Conservation (phyloP, 2,113 vertebrate species). For the Podiceps cristatus region DNA sequence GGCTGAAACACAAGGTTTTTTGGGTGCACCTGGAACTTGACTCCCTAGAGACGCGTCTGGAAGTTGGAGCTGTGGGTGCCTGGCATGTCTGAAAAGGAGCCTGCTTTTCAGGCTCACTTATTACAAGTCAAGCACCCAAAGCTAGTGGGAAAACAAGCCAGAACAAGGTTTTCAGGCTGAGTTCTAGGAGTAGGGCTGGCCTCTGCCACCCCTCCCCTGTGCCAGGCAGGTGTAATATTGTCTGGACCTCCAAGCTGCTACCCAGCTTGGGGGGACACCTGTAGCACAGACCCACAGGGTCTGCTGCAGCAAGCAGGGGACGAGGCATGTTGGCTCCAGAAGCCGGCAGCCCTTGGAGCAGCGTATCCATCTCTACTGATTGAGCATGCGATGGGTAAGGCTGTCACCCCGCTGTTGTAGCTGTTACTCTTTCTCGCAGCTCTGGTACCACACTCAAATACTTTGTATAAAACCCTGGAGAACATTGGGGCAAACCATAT, state of each 20-base stretch:
- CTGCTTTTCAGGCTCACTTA: constrained; percentile 67
- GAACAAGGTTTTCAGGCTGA: constrained; percentile 57
- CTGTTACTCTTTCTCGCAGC: background rate
- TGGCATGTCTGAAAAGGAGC: constrained; percentile 65
- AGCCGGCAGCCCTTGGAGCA: background rate
- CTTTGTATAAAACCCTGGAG: background rate
- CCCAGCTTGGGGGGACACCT: background rate
- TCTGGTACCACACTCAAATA: background rate
- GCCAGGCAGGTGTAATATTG: background rate
- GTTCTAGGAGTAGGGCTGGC: background rate
- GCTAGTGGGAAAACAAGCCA: constrained; percentile 61
- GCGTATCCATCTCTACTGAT: rapidly evolving
- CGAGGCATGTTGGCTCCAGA: rapidly evolving
- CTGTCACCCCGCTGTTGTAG: background rate
- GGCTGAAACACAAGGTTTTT: constrained; percentile 6
- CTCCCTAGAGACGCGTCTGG: constrained; percentile 8
- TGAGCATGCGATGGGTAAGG: rapidly evolving
- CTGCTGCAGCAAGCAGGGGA: background rate
- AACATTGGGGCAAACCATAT: background rate
- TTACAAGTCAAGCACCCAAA: constrained; percentile 41
- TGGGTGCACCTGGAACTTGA: constrained; percentile 60
- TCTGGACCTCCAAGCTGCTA: background rate
- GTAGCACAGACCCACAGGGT: background rate
- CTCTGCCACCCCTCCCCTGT: background rate
- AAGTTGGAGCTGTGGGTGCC: constrained; percentile 34